A percentile compares a stretch with the other conserved stretches of the same genome.
phyloP scores from a whole-genome alignment of 2,888 invertebrate species.

The Ochropacha duplaris region DNA sequence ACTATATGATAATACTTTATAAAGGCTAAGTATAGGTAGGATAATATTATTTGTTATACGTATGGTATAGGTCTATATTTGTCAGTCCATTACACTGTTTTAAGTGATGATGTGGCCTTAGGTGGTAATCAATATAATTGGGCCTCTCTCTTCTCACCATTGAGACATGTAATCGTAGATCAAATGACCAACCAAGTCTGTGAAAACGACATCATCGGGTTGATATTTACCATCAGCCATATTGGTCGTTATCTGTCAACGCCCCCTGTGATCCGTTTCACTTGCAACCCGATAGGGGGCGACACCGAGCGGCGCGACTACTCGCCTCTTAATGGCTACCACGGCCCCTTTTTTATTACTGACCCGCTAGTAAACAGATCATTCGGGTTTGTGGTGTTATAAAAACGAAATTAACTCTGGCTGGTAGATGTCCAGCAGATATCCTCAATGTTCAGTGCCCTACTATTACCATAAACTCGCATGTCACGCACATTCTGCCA shows the following conservation, averaged over 20 bases:
- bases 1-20: background rate
- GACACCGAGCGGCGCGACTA: conserved; percentile 66
- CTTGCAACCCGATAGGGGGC: conserved; percentile 82
- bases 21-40: too few species aligned
- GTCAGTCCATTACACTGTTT: too few species aligned
- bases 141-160: too few species aligned
- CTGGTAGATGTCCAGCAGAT: conserved; percentile 71
- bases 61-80: too few species aligned
- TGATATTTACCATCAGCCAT: conserved; percentile 71
- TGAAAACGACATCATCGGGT: conserved; percentile 53
- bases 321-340: conserved; percentile 76
- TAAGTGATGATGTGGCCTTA: too few species aligned
- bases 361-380: conserved; percentile 83
- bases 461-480: conserved; percentile 69
- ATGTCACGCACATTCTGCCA: conserved; percentile 59
- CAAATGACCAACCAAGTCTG: conserved; percentile 4
- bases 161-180: conserved; percentile 2
- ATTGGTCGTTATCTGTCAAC: conserved; percentile 79
- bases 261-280: conserved; percentile 79
- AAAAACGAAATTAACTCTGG: conserved; percentile 81
- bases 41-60: too few species aligned
- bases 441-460: conserved; percentile 59
- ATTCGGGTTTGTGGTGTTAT: conserved; percentile 83
- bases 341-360: conserved; percentile 82
- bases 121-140: too few species aligned